A percentile compares a stretch with the other conserved stretches of the same genome.
Evolutionary conservation across 2,113 vertebrate species (phyloP).

Genomic region (Oceanodroma tethys): DNA sequence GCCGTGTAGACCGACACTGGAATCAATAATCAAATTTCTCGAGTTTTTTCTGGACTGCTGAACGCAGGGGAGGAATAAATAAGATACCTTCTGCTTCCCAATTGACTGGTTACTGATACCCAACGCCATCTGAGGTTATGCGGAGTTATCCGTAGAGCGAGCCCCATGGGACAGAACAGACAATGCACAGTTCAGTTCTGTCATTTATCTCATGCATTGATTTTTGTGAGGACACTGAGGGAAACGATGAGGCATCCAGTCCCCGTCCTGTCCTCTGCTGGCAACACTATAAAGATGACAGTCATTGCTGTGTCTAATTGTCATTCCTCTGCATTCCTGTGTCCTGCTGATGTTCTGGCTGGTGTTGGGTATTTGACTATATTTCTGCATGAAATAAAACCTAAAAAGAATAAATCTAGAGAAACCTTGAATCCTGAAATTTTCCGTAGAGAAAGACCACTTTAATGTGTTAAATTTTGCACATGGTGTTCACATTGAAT

Average conservation of each 20-base stretch:
- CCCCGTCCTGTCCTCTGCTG: not conserved
- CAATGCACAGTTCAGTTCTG: not conserved
- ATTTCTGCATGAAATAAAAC: not conserved
- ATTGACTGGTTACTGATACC: not conserved
- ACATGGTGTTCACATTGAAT: not conserved
- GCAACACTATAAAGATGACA: not conserved
- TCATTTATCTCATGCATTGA: not conserved
- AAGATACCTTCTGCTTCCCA: not conserved
- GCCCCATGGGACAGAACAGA: not conserved
- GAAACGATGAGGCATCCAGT: not conserved
- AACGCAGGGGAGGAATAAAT: not conserved
- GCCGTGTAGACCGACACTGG: not conserved
- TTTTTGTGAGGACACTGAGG: not conserved
- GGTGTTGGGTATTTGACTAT: not conserved
- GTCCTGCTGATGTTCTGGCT: not conserved
- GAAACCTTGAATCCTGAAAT: not conserved
- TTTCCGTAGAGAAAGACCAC: not conserved
- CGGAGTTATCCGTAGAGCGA: fast-evolving
- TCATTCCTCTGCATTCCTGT: not conserved
- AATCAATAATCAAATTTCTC: not conserved
- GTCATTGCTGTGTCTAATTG: fast-evolving
- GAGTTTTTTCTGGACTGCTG: not conserved
- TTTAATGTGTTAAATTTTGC: not conserved
- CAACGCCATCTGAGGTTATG: not conserved
- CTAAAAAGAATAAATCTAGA: not conserved